Percentiles rank a stretch among this genome's conserved stretches.
These are phyloP conservation scores for Unio delphinus DNA, from an alignment of 2,888 invertebrate species.

Conservation along the genomic window DNA sequence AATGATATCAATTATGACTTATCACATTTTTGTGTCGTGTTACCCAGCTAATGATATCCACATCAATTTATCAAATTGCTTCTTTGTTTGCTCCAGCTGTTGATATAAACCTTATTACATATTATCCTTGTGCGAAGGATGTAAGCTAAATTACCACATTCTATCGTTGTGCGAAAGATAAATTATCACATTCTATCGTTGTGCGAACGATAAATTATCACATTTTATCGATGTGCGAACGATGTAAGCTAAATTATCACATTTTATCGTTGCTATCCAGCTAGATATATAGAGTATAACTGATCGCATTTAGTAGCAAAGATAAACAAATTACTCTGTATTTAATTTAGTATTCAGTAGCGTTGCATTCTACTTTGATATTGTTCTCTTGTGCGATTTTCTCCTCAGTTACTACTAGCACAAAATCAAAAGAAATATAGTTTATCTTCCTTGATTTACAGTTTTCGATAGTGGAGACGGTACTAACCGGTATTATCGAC, in stretches of 20 bases:
- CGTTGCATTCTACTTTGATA: no score
- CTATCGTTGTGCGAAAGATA: background rate
- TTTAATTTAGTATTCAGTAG: no score
- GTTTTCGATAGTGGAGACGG: conserved; percentile 65
- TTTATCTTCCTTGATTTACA: conserved; percentile 16
- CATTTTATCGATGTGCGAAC: background rate
- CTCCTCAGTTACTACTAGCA: no score
- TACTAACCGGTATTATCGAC: conserved; percentile 62
- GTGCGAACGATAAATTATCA: background rate
- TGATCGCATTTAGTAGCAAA: background rate
- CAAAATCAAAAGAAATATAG: no score
- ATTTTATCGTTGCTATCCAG: no score
- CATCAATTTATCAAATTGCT: background rate
- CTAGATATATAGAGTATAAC: background rate
- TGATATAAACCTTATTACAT: background rate
- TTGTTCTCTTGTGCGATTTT: no score
- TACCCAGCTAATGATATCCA: no score
- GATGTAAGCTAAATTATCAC: background rate
- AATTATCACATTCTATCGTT: background rate
- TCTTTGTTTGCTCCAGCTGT: background rate
- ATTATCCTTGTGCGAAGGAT: no score
- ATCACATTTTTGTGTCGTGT: background rate
- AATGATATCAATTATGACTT: background rate
- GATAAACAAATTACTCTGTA: no score
- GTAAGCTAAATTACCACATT: no score